phyloP scores from a whole-genome alignment of 2,888 invertebrate species.

The Chouioia cunea region DNA sequence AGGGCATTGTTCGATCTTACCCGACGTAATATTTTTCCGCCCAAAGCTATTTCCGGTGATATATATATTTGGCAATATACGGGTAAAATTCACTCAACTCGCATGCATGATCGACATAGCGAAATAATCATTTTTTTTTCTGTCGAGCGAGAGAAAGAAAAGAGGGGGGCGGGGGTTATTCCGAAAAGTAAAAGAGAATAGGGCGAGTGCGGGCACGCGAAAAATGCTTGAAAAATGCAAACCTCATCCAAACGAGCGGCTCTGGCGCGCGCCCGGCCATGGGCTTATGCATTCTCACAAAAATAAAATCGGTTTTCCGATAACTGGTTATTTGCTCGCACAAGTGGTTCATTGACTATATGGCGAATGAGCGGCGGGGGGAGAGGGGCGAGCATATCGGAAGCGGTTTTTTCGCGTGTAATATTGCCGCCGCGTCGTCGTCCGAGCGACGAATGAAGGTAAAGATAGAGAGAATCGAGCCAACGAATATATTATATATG shows the following conservation, averaged over 20 bases:
- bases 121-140: slow-evolving; percentile 36
- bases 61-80: slow-evolving; percentile 33
- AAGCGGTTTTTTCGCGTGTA: slow-evolving; percentile 64
- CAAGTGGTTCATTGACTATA: slow-evolving; percentile 63
- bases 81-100: slow-evolving; percentile 14
- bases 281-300: slow-evolving; percentile 46
- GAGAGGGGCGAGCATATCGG: slow-evolving; percentile 58
- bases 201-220: slow-evolving; percentile 13
- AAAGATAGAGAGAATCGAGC: slow-evolving; percentile 32
- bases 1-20: slow-evolving; percentile 30
- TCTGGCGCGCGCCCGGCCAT: not conserved
- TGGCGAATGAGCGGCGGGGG: no score
- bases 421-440: slow-evolving; percentile 66
- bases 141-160: not conserved
- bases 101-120: slow-evolving; percentile 43
- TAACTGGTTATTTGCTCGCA: slow-evolving; percentile 65
- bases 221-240: slow-evolving; percentile 39
- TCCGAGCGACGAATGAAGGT: slow-evolving; percentile 50
- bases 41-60: slow-evolving; percentile 28
- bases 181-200: slow-evolving; percentile 25
- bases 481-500: slow-evolving; percentile 26
- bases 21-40: slow-evolving; percentile 24
- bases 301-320: slow-evolving; percentile 66
- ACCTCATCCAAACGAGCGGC: slow-evolving; percentile 24
- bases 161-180: no score